Evolutionary conservation across 1,140 invertebrate species (phyloP), one percentile per base, ranked within the genome.

Genomic region (Zaprionus taronus): DNA sequence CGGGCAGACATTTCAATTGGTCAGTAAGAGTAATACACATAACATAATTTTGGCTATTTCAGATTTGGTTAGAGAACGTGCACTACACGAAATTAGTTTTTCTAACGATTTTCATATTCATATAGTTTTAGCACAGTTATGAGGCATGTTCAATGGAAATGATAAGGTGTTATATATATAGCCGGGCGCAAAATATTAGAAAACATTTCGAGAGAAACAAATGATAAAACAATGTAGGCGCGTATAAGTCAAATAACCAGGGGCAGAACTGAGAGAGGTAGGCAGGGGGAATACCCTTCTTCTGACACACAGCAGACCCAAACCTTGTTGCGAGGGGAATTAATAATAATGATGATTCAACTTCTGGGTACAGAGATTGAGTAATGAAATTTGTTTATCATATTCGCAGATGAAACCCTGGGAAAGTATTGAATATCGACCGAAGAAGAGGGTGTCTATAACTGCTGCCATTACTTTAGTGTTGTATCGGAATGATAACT

Each of bases 101-200:
- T 58, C 28, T 58, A 44, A 20, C 34, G 9, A 47, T 41, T 72
- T 66, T 51, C 65, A 57, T 75, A 62, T 61, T 55, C 71, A 44
- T 65, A 58, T 38, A 47, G 47, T 65, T 66, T 83, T 83, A 72
- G 80, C 77, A 83, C 70, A 75, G 22, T 83, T 83, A 86, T 71
- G 69, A 61, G 44, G 51, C 62, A 84, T 85, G 83, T 74, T 80
- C 72, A 73, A 85, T 85, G 86, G 81, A 73, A 83, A 80, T 87
- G 72, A 69, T 63, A 28, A 36, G 22, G 55, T 62, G 6, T 47
- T 41, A 55, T 71, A 80, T 71, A 80, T 83, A 80, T 41, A 62
- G 74, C 84, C 83, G 74, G 80, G 80, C 80, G 83, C 63, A 74
- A 72, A 63, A 26, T 83, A 72, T 86, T 86, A 89, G 24, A 34